These are phyloP conservation scores for Ibycter americanus DNA, from an alignment of 2,797 vertebrate species.

Conservation along the genomic window DNA sequence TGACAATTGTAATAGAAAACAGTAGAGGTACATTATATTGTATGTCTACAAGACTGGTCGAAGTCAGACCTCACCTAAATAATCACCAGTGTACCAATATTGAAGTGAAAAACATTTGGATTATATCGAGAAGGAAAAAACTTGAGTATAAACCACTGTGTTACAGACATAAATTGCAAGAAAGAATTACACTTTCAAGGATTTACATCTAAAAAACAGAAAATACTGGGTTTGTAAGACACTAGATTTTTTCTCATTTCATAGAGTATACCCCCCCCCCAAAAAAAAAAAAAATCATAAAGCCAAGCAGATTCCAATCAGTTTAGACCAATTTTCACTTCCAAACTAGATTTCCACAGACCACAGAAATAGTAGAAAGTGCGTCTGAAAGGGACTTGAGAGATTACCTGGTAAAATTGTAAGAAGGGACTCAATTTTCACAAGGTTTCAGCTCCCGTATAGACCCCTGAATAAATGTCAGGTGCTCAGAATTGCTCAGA, in stretches of 20 bases:
- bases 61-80: neutral
- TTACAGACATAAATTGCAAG: neutral
- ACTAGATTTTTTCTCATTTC: neutral
- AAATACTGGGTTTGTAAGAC: neutral
- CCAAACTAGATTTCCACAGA: neutral
- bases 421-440: neutral
- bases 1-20: neutral
- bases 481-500: neutral
- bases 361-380: neutral
- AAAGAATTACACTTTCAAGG: neutral
- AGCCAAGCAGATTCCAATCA: neutral
- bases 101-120: neutral
- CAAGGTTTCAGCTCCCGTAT: neutral
- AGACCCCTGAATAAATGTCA: neutral
- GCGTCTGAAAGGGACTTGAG: neutral
- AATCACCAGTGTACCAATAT: neutral
- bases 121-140: neutral
- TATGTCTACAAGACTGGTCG: neutral
- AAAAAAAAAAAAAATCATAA: neutral
- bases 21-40: neutral
- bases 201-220: neutral
- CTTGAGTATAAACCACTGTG: neutral
- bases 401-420: neutral
- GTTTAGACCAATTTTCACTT: neutral
- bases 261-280: no score